Conservation (phyloP, 2,113 vertebrate species). For the Stegostoma tigrinum region DNA sequence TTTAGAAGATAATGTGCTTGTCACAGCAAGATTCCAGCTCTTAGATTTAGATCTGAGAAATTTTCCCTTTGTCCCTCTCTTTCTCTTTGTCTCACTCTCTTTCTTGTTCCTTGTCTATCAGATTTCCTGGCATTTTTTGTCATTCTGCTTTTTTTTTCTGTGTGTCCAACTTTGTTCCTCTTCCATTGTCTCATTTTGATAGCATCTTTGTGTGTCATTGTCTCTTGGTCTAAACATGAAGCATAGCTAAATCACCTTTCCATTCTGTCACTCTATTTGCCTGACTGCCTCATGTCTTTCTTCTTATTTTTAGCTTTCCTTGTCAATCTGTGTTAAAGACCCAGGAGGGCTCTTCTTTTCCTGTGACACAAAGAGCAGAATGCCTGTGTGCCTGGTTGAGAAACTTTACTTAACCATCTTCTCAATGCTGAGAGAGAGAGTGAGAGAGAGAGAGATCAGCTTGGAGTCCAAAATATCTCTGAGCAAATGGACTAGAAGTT, state of each 20-base stretch:
- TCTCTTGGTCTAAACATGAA: background rate
- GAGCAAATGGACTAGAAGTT: background rate
- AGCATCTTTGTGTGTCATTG: background rate
- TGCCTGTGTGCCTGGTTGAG: background rate
- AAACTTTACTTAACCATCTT: background rate
- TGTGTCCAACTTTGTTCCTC: background rate
- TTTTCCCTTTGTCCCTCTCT: background rate
- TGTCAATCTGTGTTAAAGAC: too few relatives aligned
- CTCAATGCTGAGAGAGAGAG: background rate
- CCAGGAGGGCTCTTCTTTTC: background rate
- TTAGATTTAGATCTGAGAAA: background rate
- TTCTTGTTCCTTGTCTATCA: background rate
- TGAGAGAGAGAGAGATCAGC: background rate
- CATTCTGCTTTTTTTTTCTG: background rate
- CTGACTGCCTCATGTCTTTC: background rate
- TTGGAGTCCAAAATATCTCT: slow-evolving; percentile 11
- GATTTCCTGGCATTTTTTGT: background rate
- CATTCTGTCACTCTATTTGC: background rate
- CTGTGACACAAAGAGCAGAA: background rate
- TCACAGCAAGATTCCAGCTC: background rate
- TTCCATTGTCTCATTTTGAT: background rate
- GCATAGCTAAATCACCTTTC: background rate
- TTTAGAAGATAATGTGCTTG: background rate
- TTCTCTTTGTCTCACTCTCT: background rate
- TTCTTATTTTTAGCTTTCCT: background rate